phyloP scores from a whole-genome alignment of 2,888 invertebrate genomes.

The Trimorus sp. region DNA sequence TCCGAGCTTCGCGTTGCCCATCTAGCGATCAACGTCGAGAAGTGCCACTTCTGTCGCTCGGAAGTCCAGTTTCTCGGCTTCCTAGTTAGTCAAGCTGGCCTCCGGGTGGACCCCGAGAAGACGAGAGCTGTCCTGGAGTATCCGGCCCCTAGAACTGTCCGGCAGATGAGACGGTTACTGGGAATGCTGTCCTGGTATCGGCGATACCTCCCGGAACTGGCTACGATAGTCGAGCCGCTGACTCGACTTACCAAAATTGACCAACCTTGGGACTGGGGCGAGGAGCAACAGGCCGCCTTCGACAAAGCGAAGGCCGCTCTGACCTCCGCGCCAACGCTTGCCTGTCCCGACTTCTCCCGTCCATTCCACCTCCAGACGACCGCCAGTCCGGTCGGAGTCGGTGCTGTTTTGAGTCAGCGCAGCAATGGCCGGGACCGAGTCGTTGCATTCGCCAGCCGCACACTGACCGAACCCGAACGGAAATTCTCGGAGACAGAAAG shows the following conservation, averaged over 20 bases:
- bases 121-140: neutral
- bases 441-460: neutral
- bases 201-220: conserved; percentile 68
- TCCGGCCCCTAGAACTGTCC: neutral
- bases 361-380: neutral
- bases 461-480: neutral
- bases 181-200: conserved; percentile 70
- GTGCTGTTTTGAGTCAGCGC: neutral
- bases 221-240: conserved; percentile 59
- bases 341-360: conserved; percentile 57
- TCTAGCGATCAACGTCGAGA: too few relatives aligned
- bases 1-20: too few relatives aligned
- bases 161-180: neutral
- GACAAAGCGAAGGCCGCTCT: neutral
- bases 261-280: conserved; percentile 1
- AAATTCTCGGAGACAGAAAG: conserved; percentile 43
- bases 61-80: conserved; percentile 34
- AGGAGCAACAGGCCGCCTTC: conserved; percentile 17
- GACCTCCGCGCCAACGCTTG: conserved; percentile 45
- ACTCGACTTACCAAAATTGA: neutral
- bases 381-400: neutral
- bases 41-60: too few relatives aligned
- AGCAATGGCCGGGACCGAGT: neutral
- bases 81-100: neutral
- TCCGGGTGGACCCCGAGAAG: neutral